Evolutionary conservation across 2,797 vertebrate species (phyloP), one percentile per base, ranked within the genome.

Genomic region (Hirundo rustica): DNA sequence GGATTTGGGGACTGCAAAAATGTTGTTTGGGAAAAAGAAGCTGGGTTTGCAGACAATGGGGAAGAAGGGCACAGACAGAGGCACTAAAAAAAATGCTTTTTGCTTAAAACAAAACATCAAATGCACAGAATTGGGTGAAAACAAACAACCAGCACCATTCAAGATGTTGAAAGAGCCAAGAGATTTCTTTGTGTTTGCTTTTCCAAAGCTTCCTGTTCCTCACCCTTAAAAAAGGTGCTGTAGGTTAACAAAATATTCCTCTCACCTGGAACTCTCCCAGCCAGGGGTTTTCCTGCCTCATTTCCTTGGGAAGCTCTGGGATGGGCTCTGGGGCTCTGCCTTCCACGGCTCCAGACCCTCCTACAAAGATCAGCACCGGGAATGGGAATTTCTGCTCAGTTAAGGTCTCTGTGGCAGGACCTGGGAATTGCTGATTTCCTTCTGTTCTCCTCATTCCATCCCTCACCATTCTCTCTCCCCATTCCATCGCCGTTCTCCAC

Each of bases 131-230:
- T 9, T 40, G 22, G 26, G 6, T 65, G 57, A 57, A 85, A 80
- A 82, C 44, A 78, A 90, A 26, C 30, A 81, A 76, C 64, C 11
- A 50, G 22, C 19, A 12, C 25, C 5, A 30, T 44, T 44, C 20
- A 10, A 17, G 11, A 9, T 9, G 17, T 9, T 51, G 7, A 65
- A 68, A 78, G 40, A 42, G 40, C 51, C 40, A 45, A 26, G 44
- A 8, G 17, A 15, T 57, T 34, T 42, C 30, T 8, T 5, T 29
- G 5, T 0, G 2, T 8, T 82, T 54, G 27, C 5, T 9, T 51
- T 74, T 17, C 27, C 22, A 3, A 58, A 45, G 10, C 29, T 84
- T 88, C n/a, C 3, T 19, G 11, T 51, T 65, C 51, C n/a, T 91
- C 64, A 21, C 18, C 26, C 13, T 86, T 58, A 6, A 50, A 51